Evolutionary conservation across 2,113 vertebrate genomes (phyloP), one percentile per base, ranked within the genome.

Genomic region (Pangasianodon gigas): DNA sequence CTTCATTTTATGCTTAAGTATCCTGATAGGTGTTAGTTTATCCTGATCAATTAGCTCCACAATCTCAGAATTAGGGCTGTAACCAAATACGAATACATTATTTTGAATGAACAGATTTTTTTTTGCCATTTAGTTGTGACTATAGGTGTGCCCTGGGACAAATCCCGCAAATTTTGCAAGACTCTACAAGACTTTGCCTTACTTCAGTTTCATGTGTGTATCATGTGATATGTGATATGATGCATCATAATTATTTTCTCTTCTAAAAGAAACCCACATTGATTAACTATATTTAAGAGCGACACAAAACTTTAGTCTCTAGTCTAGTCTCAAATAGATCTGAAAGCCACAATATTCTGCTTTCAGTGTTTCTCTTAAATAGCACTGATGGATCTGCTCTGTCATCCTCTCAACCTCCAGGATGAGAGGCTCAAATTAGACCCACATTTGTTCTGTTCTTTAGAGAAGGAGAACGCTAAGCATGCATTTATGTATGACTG

Each of bases 341-440:
- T n/a, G 37, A 83, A 75, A 81, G 19, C 60, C 29, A 74, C 79
- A 67, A 29, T 51, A 52, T 69, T 60, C 69, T 41, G 29, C 18
- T 62, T 86, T 91, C 79, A 79, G 37, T 77, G n/a, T 87, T 10
- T 81, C 58, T 60, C 37, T 79, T 41, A 58, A 87, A 80, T 87
- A 69, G 90, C 85, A 65, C 65, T 87, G 48, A 71, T 84, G 48
- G 26, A 60, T 84, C 75, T 91, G 88, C 54, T 84, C 56, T 85
- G 60, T 80, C 37, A 37, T 44, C 69, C 89, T 82, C 44, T 54
- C 71, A 32, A 51, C 82, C 60, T 86, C 48, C 16, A 54, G 81
- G 62, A 80, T 71, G 51, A 77, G 83, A 67, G 81, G 71, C 11
- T 88, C 77, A 69, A 89, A 91, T 91, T 87, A 89, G 88, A 79